These are phyloP conservation scores for Alviniconcha marisindica DNA, from an alignment of 1,140 invertebrate genomes.

Conservation along the genomic window DNA sequence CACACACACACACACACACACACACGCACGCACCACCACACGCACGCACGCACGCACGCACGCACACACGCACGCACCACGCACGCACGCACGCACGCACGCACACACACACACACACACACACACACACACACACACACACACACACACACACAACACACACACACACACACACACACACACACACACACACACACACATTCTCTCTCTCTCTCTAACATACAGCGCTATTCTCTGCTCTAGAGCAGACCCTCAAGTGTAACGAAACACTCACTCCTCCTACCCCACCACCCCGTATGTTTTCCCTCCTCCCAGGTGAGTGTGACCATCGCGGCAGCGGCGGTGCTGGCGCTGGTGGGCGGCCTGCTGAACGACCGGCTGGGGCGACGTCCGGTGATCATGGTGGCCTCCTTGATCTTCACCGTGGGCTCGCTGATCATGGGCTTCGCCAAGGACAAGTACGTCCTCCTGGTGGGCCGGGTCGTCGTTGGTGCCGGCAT, in stretches of 20 bases:
- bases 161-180: background rate
- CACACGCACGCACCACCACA: too few species aligned
- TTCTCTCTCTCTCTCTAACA: too few species aligned
- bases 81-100: background rate
- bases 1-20: too few species aligned
- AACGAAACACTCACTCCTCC: too few species aligned
- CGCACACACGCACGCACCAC: background rate
- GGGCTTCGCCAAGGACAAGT: conserved; percentile 77
- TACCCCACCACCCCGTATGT: too few species aligned
- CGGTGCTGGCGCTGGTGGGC: conserved; percentile 78
- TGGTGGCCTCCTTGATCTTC: conserved; percentile 80
- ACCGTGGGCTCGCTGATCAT: conserved; percentile 79
- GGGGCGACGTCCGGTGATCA: conserved; percentile 79
- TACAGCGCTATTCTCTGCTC: too few species aligned
- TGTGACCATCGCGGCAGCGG: conserved; percentile 76
- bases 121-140: conserved; percentile 4
- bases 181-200: too few species aligned
- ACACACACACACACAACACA: background rate
- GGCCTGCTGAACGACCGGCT: conserved; percentile 78
- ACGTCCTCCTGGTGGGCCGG: conserved; percentile 78
- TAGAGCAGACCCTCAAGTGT: too few species aligned
- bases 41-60: background rate
- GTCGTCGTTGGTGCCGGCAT: conserved; percentile 81
- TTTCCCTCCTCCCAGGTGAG: conserved; percentile 70
- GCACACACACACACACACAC: background rate